A percentile compares a stretch with the other conserved stretches of the same genome.
These are phyloP conservation scores for Nixonia krombeini DNA, from an alignment of 1,140 invertebrate genomes.

Conservation along the genomic window DNA sequence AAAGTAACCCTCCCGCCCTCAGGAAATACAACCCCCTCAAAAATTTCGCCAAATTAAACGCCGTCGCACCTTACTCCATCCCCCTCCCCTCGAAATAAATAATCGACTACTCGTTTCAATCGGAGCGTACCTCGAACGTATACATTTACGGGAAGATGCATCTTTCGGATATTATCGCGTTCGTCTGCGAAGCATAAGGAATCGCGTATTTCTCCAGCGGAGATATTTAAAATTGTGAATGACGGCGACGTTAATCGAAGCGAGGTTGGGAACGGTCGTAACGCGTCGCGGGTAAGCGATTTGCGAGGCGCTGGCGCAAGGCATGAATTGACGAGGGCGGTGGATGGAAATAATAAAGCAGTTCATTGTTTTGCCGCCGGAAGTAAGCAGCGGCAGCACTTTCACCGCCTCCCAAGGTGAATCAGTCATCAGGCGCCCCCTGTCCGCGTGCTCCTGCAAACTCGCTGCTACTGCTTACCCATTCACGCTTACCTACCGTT, in stretches of 20 bases:
- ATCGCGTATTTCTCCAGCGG: too few relatives aligned
- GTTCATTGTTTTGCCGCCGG: slow-evolving; percentile 31
- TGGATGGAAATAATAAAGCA: slow-evolving; percentile 33
- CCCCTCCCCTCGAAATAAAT: too few relatives aligned
- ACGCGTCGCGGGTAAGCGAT: not conserved
- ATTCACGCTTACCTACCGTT: slow-evolving; percentile 52
- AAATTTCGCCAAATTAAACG: too few relatives aligned
- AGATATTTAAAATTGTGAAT: too few relatives aligned
- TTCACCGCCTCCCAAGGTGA: slow-evolving; percentile 38
- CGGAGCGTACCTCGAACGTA: too few relatives aligned
- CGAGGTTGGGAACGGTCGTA: too few relatives aligned
- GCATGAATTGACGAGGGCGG: slow-evolving; percentile 16
- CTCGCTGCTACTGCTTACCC: slow-evolving; percentile 53
- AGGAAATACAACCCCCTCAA: not conserved
- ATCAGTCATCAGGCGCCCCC: slow-evolving; percentile 54
- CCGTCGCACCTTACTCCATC: too few relatives aligned
- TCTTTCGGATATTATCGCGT: too few relatives aligned
- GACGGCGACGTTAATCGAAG: too few relatives aligned
- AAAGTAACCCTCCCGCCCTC: not conserved
- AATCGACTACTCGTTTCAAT: too few relatives aligned
- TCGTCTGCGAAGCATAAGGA: too few relatives aligned
- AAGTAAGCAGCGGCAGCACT: slow-evolving; percentile 48
- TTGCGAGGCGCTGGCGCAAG: not conserved
- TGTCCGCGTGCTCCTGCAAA: slow-evolving; percentile 30
- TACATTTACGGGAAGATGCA: too few relatives aligned